Percentiles rank a stretch among this genome's conserved stretches.
These are phyloP conservation scores for Rhinoraja longicauda DNA, from an alignment of 2,797 vertebrate genomes.

Conservation along the genomic window DNA sequence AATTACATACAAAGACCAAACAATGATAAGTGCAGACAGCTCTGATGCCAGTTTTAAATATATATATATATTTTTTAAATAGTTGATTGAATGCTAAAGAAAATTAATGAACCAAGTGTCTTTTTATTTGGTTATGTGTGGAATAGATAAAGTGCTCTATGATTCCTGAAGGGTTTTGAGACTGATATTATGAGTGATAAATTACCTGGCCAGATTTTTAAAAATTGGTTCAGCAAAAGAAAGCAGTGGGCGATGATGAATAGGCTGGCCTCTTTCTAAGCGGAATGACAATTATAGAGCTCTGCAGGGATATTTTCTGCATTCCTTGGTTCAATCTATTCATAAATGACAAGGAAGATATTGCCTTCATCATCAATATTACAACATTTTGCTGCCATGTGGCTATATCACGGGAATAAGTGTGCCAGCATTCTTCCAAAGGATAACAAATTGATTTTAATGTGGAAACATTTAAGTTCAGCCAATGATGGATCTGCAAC, in stretches of 20 bases:
- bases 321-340: slow-evolving; percentile 12
- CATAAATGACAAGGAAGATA: neutral
- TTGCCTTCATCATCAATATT: neutral
- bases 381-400: neutral
- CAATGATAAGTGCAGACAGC: neutral
- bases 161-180: neutral
- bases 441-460: neutral
- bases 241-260: slow-evolving; percentile 1
- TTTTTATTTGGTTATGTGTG: neutral
- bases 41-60: neutral
- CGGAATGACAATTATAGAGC: neutral
- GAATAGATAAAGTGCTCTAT: neutral
- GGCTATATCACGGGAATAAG: neutral
- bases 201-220: neutral
- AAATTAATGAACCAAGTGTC: neutral
- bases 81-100: neutral
- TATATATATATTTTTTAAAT: too few species aligned
- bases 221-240: slow-evolving; percentile 8
- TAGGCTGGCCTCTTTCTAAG: neutral
- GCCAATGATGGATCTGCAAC: neutral
- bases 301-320: neutral
- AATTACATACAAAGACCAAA: neutral
- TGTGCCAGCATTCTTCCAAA: neutral
- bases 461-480: slow-evolving; percentile 1
- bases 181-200: neutral